Percentiles rank a stretch among this genome's conserved stretches.
Conservation (phyloP, 1,140 invertebrate genomes). For the Drosophila virilis region DNA sequence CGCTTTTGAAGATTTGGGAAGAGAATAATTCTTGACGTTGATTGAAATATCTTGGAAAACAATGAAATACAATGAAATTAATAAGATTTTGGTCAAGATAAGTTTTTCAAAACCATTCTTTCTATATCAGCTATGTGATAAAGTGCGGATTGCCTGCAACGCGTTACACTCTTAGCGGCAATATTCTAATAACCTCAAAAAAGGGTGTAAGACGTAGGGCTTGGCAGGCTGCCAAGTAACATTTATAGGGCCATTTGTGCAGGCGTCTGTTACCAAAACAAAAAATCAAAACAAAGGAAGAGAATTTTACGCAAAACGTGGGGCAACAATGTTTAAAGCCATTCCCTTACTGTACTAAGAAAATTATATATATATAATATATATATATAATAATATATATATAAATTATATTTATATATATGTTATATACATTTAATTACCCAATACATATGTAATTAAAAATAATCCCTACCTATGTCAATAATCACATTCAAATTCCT, state of each 20-base stretch:
- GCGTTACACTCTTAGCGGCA: no score
- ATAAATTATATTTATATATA: neutral
- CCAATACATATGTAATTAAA: neutral
- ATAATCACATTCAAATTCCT: no score
- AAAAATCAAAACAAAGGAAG: conserved; percentile 20
- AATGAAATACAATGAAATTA: no score
- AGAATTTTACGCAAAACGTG: neutral
- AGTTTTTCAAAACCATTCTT: no score
- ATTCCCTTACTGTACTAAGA: neutral
- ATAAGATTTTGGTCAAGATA: no score
- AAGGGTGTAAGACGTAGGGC: neutral
- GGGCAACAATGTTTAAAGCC: neutral
- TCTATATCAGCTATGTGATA: no score
- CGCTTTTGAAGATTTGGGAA: no score
- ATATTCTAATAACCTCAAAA: neutral
- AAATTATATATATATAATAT: neutral
- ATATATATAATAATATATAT: neutral
- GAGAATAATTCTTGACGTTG: no score
- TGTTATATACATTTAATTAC: neutral
- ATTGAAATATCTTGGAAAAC: no score
- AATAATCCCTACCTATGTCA: neutral
- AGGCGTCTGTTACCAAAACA: conserved; percentile 5
- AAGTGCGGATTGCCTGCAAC: no score
- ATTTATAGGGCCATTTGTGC: conserved; percentile 28
- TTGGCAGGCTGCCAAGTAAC: conserved; percentile 34